phyloP scores from a whole-genome alignment of 2,888 invertebrate species.

The Hypselothyrea guttata region DNA sequence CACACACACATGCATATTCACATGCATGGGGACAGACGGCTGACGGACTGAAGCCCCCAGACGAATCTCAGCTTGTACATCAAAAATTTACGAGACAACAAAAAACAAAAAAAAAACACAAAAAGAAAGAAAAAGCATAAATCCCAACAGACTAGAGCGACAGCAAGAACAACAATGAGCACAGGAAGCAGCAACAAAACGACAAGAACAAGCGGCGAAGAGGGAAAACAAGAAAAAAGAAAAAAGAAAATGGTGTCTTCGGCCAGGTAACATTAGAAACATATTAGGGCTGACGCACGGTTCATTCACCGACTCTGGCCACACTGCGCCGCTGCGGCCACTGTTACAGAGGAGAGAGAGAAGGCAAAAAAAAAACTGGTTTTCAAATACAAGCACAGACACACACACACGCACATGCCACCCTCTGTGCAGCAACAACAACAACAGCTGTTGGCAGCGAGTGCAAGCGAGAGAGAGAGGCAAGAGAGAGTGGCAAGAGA shows the following conservation, averaged over 20 bases:
- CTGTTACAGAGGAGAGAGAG: slow-evolving; percentile 25
- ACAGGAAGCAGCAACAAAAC: slow-evolving; percentile 60
- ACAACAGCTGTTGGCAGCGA: slow-evolving; percentile 35
- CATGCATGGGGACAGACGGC: slow-evolving; percentile 5
- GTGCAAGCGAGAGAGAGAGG: slow-evolving; percentile 46
- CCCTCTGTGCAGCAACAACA: slow-evolving; percentile 65
- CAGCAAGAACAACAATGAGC: slow-evolving; percentile 54
- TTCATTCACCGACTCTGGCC: slow-evolving; percentile 80
- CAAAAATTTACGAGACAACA: slow-evolving; percentile 65
- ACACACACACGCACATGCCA: slow-evolving; percentile 36
- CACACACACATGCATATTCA: slow-evolving; percentile 23
- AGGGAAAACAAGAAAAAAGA: slow-evolving; percentile 11
- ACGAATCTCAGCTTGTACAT: slow-evolving; percentile 47
- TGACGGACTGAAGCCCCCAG: slow-evolving; percentile 40
- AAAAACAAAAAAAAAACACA: too few species aligned
- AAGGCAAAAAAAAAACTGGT: slow-evolving; percentile 60
- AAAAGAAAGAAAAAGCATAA: slow-evolving; percentile 72
- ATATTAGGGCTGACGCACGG: slow-evolving; percentile 63
- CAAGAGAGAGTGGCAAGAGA: slow-evolving; percentile 52
- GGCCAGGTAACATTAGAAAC: slow-evolving; percentile 72
- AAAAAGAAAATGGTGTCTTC: slow-evolving; percentile 72
- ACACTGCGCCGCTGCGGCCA: slow-evolving; percentile 62
- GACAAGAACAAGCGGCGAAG: slow-evolving; percentile 13
- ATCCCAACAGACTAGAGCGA: slow-evolving; percentile 62
- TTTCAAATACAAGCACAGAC: slow-evolving; percentile 46